These are phyloP conservation scores for Hermodice carunculata DNA, from an alignment of 2,888 invertebrate genomes.

Conservation along the genomic window DNA sequence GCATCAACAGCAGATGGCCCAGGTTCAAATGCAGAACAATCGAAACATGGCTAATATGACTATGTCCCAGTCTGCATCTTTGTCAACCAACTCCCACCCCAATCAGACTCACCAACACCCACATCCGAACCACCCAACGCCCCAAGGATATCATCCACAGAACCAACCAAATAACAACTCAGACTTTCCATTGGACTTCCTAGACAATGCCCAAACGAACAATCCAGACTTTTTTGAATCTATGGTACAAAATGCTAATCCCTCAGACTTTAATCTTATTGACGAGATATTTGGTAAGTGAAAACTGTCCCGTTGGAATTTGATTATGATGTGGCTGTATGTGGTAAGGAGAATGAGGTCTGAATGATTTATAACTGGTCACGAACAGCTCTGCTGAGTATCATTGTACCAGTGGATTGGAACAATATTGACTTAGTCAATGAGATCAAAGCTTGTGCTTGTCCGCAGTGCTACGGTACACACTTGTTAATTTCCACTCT, in stretches of 20 bases:
- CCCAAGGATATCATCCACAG: constrained; percentile 35
- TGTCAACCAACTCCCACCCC: constrained; percentile 50
- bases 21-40: neutral
- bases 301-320: too few relatives aligned
- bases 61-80: constrained; percentile 18
- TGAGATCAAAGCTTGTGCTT: too few relatives aligned
- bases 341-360: too few relatives aligned
- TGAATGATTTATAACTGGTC: too few relatives aligned
- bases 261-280: constrained; percentile 53
- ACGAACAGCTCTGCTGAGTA: too few relatives aligned
- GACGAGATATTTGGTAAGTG: constrained; percentile 55
- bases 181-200: constrained; percentile 86
- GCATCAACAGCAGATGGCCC: constrained; percentile 51
- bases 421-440: too few relatives aligned
- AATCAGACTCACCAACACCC: constrained; percentile 48
- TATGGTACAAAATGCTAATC: constrained; percentile 70
- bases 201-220: constrained; percentile 78
- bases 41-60: neutral
- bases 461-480: too few relatives aligned
- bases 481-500: too few relatives aligned
- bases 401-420: too few relatives aligned
- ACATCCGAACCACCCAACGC: constrained; percentile 40
- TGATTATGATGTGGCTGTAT: too few relatives aligned
- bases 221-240: constrained; percentile 81
- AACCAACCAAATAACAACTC: constrained; percentile 45